Evolutionary conservation across 2,888 invertebrate genomes (phyloP).

Genomic region (Napeogenes sylphis): DNA sequence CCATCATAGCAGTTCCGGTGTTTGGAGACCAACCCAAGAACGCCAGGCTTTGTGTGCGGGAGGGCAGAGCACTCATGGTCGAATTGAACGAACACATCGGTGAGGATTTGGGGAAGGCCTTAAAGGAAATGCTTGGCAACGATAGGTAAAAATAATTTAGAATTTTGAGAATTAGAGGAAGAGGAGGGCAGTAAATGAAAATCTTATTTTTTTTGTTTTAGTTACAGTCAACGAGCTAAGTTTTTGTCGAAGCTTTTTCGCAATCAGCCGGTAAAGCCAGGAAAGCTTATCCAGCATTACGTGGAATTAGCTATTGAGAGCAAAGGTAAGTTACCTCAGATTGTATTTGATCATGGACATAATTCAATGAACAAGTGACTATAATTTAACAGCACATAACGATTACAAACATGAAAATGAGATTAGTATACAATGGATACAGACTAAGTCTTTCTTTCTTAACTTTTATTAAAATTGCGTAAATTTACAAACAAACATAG

Average conservation of each 20-base stretch:
- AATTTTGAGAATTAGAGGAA: not conserved
- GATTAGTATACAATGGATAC: not conserved
- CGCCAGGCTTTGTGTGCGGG: constrained; percentile 39
- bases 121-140: constrained; percentile 43
- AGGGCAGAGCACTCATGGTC: constrained; percentile 41
- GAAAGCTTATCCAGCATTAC: constrained; percentile 47
- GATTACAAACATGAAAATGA: constrained; percentile 8
- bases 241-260: constrained; percentile 48
- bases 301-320: constrained; percentile 52
- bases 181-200: too few relatives aligned
- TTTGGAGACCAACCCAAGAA: constrained; percentile 58
- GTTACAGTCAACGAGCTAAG: constrained; percentile 48
- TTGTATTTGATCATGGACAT: constrained; percentile 34
- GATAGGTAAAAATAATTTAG: constrained; percentile 37
- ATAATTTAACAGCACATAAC: too few relatives aligned
- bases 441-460: too few relatives aligned
- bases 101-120: not conserved
- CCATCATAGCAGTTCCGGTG: constrained; percentile 52
- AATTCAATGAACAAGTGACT: too few relatives aligned
- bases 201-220: constrained; percentile 24
- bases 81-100: not conserved
- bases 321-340: constrained; percentile 41
- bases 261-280: constrained; percentile 41
- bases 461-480: too few relatives aligned
- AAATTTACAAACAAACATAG: too few relatives aligned